Evolutionary conservation across 2,113 vertebrate species (phyloP).

Genomic region (Dendrocopos noguchii): DNA sequence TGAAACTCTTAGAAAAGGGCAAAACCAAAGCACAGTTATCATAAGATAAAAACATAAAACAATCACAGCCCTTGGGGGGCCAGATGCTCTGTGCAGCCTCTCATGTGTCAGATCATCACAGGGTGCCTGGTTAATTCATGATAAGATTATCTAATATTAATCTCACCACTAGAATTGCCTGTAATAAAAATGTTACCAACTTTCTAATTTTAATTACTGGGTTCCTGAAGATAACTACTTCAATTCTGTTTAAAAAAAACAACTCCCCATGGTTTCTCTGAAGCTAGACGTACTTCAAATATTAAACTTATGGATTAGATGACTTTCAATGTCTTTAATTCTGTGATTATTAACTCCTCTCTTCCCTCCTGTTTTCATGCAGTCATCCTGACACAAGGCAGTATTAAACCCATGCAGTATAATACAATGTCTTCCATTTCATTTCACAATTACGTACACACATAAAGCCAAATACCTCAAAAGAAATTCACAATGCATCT

Average conservation of each 20-base stretch:
- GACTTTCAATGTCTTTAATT: conserved; percentile 7
- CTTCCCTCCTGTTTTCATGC: neutral
- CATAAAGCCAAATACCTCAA: neutral
- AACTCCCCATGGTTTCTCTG: conserved; percentile 25
- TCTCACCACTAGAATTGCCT: conserved; percentile 32
- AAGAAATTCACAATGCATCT: neutral
- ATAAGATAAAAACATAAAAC: conserved; percentile 58
- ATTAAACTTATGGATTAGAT: neutral
- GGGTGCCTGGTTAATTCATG: conserved; percentile 56
- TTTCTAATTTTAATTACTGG: conserved; percentile 54
- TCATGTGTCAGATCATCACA: conserved; percentile 47
- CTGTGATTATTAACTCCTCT: conserved; percentile 7
- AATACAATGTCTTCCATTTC: neutral
- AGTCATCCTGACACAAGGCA: neutral
- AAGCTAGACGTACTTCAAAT: conserved; percentile 14
- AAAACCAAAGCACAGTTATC: conserved; percentile 55
- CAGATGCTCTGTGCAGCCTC: conserved; percentile 36
- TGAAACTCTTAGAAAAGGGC: conserved; percentile 54
- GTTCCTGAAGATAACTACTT: conserved; percentile 44
- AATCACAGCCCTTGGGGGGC: conserved; percentile 31
- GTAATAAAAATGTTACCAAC: conserved; percentile 48
- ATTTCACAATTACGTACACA: neutral
- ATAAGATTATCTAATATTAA: conserved; percentile 61
- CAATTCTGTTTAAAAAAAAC: neutral
- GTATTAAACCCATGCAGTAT: neutral